phyloP scores from a whole-genome alignment of 64 coral and sea anemone genomes.

The Hydrozoanthus tunicans region DNA sequence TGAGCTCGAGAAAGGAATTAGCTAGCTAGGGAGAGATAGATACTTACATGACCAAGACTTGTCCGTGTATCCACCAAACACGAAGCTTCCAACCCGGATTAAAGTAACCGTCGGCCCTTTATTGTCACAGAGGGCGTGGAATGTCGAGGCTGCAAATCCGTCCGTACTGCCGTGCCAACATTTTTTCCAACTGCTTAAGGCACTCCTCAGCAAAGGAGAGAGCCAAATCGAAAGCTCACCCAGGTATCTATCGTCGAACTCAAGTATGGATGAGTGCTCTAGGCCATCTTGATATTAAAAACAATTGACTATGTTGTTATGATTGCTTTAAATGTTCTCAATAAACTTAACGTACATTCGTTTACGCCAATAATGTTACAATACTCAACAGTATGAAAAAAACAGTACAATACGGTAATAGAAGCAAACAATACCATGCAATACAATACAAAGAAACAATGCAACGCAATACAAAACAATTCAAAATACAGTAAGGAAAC shows the following conservation, averaged over 20 bases:
- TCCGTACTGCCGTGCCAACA: slow-evolving; percentile 11
- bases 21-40: too few relatives aligned
- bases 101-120: slow-evolving; percentile 23
- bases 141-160: slow-evolving; percentile 5
- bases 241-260: not conserved
- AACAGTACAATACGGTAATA: too few relatives aligned
- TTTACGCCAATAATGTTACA: too few relatives aligned
- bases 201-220: not conserved
- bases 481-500: too few relatives aligned
- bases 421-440: too few relatives aligned
- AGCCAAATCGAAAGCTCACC: slow-evolving; percentile 5
- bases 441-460: too few relatives aligned
- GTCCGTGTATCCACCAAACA: slow-evolving; percentile 21
- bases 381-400: too few relatives aligned
- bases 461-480: too few relatives aligned
- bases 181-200: not conserved
- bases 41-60: slow-evolving; percentile 37
- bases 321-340: too few relatives aligned
- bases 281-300: not conserved
- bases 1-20: not conserved
- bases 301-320: not conserved
- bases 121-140: slow-evolving; percentile 6
- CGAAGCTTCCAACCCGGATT: slow-evolving; percentile 1
- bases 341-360: too few relatives aligned
- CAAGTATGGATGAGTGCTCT: not conserved